Evolutionary conservation across 2,888 invertebrate species (phyloP), one percentile per base, ranked within the genome.

Genomic region (Miltochrista miniata): DNA sequence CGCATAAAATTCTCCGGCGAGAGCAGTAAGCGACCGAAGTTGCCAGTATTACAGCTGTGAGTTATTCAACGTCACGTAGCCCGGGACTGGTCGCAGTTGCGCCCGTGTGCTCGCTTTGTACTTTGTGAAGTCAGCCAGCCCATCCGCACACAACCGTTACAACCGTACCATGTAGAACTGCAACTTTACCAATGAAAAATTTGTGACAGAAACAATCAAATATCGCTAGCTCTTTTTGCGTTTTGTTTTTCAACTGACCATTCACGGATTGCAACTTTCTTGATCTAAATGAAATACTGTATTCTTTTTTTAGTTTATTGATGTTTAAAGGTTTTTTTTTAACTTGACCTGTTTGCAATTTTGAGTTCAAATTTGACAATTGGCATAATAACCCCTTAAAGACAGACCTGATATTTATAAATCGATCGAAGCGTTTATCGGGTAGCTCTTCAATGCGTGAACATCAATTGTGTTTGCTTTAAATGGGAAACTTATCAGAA

Each of bases 61-160:
- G 83, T 86, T 88, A 88, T 88, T 86, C 87, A 69, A 54, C 70
- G 80, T 79, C 87, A 88, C 87, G 87, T 81, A 74, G 74, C 56
- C 66, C 61, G 68, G 61, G 64, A 60, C 70, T 63, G 65, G 71
- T 69, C 59, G 59, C 57, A 64, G 61, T 65, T 67, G 70, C 59
- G 53, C 60, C 61, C 59, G 61, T 61, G 59, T 64, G 59, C 58
- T 54, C 59, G 35, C 43, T 54, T 45, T 47, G 45, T 60, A 55
- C 62, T 61, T 45, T 63, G 54, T 45, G 54, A 62, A 60, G 58
- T 67, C 55, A 62, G 55, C 49, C 61, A 43, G 54, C 18, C 24
- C 52, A 54, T n/a, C n/a, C n/a, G n/a, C n/a, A n/a, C n/a, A n/a
- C n/a, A n/a, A n/a, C n/a, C n/a, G n/a, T n/a, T n/a, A n/a, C n/a